phyloP scores from a whole-genome alignment of 2,797 vertebrate species.

The Megalops cyprinoides region DNA sequence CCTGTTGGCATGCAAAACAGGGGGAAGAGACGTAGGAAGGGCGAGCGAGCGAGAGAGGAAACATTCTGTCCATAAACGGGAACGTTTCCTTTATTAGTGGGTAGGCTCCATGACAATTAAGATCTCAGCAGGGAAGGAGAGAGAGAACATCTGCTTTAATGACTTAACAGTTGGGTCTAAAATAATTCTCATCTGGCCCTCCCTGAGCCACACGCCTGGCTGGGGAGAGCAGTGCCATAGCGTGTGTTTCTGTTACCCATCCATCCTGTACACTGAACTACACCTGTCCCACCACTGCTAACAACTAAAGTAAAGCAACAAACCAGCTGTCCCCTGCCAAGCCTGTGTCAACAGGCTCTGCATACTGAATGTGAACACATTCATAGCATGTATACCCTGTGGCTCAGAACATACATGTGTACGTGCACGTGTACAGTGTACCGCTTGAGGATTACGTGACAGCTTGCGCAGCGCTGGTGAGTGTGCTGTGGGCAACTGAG shows the following conservation, averaged over 20 bases:
- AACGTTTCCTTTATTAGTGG: constrained; percentile 44
- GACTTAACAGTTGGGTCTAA: constrained; percentile 60
- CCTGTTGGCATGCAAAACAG: too few relatives aligned
- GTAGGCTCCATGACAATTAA: constrained; percentile 63
- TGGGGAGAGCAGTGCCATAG: background rate
- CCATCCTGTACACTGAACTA: background rate
- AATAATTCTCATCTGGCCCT: constrained; percentile 58
- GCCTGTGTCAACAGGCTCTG: background rate
- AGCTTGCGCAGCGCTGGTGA: background rate
- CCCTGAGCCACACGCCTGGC: background rate
- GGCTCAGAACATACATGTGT: background rate
- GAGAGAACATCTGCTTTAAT: constrained; percentile 66
- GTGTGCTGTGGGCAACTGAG: background rate
- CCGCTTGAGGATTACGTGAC: background rate
- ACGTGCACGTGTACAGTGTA: background rate
- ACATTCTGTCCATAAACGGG: constrained; percentile 29
- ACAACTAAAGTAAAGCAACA: background rate
- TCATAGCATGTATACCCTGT: too few relatives aligned
- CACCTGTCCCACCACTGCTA: background rate
- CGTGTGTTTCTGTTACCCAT: background rate
- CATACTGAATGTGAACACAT: background rate
- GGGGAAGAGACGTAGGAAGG: too few relatives aligned
- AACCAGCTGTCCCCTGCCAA: background rate
- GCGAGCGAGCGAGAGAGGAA: too few relatives aligned
- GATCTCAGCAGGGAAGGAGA: constrained; percentile 55